A percentile compares a stretch with the other conserved stretches of the same genome.
phyloP scores from a whole-genome alignment of 2,888 invertebrate genomes.

The Patella pellucida region DNA sequence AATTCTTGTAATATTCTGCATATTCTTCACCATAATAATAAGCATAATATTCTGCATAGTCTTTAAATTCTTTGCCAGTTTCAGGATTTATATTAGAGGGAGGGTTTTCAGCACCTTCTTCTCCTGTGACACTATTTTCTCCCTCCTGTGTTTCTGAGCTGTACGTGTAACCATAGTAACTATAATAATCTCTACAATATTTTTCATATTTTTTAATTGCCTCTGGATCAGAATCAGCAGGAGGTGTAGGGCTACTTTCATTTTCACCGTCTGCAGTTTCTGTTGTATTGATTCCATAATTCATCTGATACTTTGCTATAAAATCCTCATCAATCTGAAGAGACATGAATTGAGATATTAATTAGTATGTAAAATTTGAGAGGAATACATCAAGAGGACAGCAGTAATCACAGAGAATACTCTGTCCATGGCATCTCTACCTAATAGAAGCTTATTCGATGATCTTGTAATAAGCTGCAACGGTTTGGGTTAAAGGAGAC shows the following conservation, averaged over 20 bases:
- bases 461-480: too few species aligned
- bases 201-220: constrained; percentile 39
- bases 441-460: too few species aligned
- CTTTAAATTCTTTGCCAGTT: constrained; percentile 31
- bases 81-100: constrained; percentile 1
- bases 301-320: constrained; percentile 95
- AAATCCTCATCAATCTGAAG: constrained; percentile 91
- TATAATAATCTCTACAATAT: constrained; percentile 44
- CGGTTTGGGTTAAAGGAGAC: too few species aligned
- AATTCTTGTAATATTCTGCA: constrained; percentile 43
- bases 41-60: constrained; percentile 51
- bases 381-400: too few species aligned
- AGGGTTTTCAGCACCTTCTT: constrained; percentile 17
- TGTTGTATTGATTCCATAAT: constrained; percentile 75
- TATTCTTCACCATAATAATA: constrained; percentile 57
- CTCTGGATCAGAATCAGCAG: constrained; percentile 26
- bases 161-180: constrained; percentile 41
- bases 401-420: too few species aligned
- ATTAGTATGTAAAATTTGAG: too few species aligned
- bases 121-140: constrained; percentile 14
- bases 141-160: constrained; percentile 23
- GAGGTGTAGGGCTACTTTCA: constrained; percentile 19
- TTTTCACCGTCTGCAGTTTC: constrained; percentile 25
- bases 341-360: not conserved
- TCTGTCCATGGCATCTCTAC: too few species aligned